These are phyloP conservation scores for Brevipalpus yothersi DNA, from an alignment of 1,140 invertebrate species.

Conservation along the genomic window DNA sequence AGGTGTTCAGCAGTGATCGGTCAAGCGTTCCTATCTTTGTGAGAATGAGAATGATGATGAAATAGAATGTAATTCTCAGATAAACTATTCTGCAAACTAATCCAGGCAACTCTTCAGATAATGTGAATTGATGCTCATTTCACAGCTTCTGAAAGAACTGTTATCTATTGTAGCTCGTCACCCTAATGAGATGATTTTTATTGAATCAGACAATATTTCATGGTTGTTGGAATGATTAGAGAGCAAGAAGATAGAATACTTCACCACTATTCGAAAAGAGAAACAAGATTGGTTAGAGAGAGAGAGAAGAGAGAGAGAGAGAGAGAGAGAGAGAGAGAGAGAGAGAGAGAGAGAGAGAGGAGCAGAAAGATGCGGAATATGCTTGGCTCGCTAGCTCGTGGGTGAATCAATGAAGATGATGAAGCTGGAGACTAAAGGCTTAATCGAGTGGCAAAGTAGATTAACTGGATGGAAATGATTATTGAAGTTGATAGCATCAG, in stretches of 20 bases:
- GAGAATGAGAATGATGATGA: not conserved
- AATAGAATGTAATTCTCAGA: not conserved
- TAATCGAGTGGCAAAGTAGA: not conserved
- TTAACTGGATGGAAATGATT: not conserved
- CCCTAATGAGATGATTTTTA: conserved; percentile 51
- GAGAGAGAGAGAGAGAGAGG: no score
- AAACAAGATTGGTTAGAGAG: no score
- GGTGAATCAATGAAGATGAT: no score
- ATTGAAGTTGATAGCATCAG: not conserved
- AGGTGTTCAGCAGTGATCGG: no score
- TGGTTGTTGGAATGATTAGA: conserved; percentile 50
- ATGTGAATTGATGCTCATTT: conserved; percentile 46
- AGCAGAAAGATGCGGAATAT: no score
- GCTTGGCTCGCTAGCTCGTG: no score
- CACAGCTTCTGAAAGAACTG: conserved; percentile 18
- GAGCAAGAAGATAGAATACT: conserved; percentile 21
- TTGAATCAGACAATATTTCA: conserved; percentile 41
- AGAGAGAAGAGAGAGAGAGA: no score
- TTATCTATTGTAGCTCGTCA: conserved; percentile 53
- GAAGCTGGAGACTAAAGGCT: conserved; percentile 19
- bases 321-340: no score
- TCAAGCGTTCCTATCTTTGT: no score
- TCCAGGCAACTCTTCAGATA: conserved; percentile 15
- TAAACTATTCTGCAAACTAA: not conserved
- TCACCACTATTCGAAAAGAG: no score